These are phyloP conservation scores for Lepeophtheirus salmonis DNA, from an alignment of 1,140 invertebrate genomes.

Conservation along the genomic window DNA sequence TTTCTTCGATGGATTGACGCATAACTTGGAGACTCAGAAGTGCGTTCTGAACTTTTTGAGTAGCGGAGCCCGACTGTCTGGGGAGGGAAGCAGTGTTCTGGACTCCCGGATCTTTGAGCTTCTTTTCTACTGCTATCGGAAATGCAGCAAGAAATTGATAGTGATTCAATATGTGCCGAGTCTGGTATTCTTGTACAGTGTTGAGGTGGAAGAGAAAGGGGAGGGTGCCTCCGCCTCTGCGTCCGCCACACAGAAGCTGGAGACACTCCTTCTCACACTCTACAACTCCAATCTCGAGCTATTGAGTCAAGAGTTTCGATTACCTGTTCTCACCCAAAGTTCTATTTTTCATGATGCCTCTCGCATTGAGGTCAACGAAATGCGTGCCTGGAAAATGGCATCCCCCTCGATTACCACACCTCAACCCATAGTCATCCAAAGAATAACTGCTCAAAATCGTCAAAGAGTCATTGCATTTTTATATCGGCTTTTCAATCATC, in stretches of 20 bases:
- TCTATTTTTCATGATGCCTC: constrained; percentile 6
- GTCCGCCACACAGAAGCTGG: background rate
- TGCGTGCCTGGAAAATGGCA: background rate
- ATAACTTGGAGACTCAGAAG: background rate
- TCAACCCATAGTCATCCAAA: background rate
- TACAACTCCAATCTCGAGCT: background rate
- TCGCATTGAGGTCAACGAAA: background rate
- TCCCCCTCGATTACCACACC: background rate
- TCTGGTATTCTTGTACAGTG: background rate
- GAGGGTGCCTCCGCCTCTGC: too few species aligned
- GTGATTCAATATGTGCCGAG: background rate
- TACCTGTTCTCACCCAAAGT: background rate
- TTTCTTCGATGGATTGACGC: background rate
- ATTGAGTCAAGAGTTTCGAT: background rate
- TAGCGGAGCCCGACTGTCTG: background rate
- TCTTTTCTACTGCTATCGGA: background rate
- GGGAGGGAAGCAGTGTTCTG: too few species aligned
- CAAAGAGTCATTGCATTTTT: background rate
- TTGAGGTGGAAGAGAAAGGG: too few species aligned
- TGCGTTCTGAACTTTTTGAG: background rate
- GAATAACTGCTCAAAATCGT: background rate
- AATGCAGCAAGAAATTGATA: background rate
- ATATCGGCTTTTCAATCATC: background rate
- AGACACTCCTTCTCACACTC: background rate
- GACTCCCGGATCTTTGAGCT: background rate